Percentiles rank a stretch among this genome's conserved stretches.
Evolutionary conservation across 2,888 invertebrate genomes (phyloP).

Genomic region (Apotomis betuletana): DNA sequence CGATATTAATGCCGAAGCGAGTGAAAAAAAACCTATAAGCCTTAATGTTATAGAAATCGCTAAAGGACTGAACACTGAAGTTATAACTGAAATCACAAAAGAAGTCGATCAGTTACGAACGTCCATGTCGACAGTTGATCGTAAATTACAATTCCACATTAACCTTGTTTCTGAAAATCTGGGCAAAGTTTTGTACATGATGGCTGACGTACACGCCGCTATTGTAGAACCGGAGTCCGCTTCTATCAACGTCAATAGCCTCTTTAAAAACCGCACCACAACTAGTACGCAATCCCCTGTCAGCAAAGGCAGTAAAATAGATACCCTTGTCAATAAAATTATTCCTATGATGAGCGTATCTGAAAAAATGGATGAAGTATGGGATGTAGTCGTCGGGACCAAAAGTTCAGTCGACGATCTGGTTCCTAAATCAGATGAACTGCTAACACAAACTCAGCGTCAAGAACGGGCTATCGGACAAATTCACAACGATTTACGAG

Average conservation of each 20-base stretch:
- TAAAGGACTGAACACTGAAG: slow-evolving; percentile 91
- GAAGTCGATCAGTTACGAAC: slow-evolving; percentile 91
- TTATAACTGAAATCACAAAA: slow-evolving; percentile 91
- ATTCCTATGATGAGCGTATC: slow-evolving; percentile 93
- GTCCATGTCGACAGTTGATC: slow-evolving; percentile 90
- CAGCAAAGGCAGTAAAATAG: slow-evolving; percentile 88
- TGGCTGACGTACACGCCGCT: slow-evolving; percentile 92
- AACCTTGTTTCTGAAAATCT: slow-evolving; percentile 92
- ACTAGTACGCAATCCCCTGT: slow-evolving; percentile 85
- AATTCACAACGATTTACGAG: slow-evolving; percentile 91
- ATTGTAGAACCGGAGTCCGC: slow-evolving; percentile 89
- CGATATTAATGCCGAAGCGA: slow-evolving; percentile 93
- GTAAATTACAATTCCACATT: slow-evolving; percentile 93
- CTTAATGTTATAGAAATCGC: slow-evolving; percentile 92
- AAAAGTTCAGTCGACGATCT: slow-evolving; percentile 94
- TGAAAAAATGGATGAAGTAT: slow-evolving; percentile 95
- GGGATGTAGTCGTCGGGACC: slow-evolving; percentile 94
- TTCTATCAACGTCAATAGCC: slow-evolving; percentile 77
- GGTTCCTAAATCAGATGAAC: slow-evolving; percentile 93
- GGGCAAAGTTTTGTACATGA: slow-evolving; percentile 89
- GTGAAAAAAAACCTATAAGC: slow-evolving; percentile 93
- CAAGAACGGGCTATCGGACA: slow-evolving; percentile 94
- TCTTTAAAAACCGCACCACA: slow-evolving; percentile 81
- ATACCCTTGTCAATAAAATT: slow-evolving; percentile 91
- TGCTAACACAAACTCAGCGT: slow-evolving; percentile 92